Evolutionary conservation across 1,140 invertebrate genomes (phyloP), one percentile per base, ranked within the genome.

Genomic region (Pissodes strobi): DNA sequence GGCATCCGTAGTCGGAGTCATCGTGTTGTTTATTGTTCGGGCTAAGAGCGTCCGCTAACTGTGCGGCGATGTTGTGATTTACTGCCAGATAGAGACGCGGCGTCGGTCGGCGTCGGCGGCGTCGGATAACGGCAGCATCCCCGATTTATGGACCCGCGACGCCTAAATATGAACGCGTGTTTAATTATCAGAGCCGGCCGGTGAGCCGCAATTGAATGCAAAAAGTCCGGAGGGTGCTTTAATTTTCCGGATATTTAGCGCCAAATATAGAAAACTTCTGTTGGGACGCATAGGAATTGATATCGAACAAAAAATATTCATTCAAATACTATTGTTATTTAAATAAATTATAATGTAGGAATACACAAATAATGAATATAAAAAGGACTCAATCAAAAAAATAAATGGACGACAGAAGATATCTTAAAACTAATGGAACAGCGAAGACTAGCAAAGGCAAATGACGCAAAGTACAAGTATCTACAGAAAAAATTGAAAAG

Each of bases 51-150:
- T 41, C 27, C 23, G 43, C 45, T 59, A 60, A 49, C 57, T 49
- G 57, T 21, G 57, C 57, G 8, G 57, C 57, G 57, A 60, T 60
- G 57, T 25, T 17, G 56, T 58, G 56, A 58, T 58, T 58, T 58
- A 58, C 56, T 45, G 39, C 39, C 41, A 58, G 56, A 58, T 58
- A 58, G 56, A 58, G 56, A 58, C 22, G 56, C 37, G 56, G 45
- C 56, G 49, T 30, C 49, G 45, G 45, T 48, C 45, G 45, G 45
- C 37, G 48, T 51, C 48, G 48, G 23, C 23, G 48, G 23, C 38
- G 34, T 22, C 52, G 52, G 52, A 39, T 55, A 41, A 55, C 52
- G 34, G 52, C 52, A 55, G 15, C 51, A 41, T n/a, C 51, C n/a
- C 30, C 51, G 25, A 53, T 53, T 53, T 53, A 53, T 53, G 17